Evolutionary conservation across 2,113 vertebrate species (phyloP).

Genomic region (Formicarius rufipectus): DNA sequence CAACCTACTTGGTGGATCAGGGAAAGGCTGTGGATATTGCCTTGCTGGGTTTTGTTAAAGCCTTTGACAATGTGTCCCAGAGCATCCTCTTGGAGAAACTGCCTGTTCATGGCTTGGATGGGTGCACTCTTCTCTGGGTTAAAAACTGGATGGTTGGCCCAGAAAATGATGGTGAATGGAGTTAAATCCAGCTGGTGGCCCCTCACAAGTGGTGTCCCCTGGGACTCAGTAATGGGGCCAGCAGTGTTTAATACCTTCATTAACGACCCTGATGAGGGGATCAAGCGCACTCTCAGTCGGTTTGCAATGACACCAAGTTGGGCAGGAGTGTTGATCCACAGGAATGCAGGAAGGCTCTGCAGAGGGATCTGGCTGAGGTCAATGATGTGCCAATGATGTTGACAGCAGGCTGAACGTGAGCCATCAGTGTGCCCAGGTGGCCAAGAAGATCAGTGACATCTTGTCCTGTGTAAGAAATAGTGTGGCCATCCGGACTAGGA

Average conservation of each 20-base stretch:
- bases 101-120: neutral
- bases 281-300: neutral
- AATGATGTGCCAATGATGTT: too few species aligned
- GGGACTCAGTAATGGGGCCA: too few species aligned
- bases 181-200: neutral
- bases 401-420: too few species aligned
- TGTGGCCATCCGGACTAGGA: too few species aligned
- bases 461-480: too few species aligned
- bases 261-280: neutral
- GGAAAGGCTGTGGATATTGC: neutral
- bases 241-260: neutral
- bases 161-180: neutral
- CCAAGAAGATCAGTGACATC: too few species aligned
- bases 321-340: neutral
- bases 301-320: neutral
- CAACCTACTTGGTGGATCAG: neutral
- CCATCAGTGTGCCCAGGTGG: too few species aligned
- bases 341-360: neutral
- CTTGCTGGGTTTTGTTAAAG: neutral
- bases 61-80: neutral
- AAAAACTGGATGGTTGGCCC: neutral
- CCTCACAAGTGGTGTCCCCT: accelerated
- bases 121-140: neutral
- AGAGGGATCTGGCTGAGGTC: neutral
- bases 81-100: neutral